Base-by-base conservation (phyloP, 2,797 vertebrate species). In the Ptychadena robeensis region DNA sequence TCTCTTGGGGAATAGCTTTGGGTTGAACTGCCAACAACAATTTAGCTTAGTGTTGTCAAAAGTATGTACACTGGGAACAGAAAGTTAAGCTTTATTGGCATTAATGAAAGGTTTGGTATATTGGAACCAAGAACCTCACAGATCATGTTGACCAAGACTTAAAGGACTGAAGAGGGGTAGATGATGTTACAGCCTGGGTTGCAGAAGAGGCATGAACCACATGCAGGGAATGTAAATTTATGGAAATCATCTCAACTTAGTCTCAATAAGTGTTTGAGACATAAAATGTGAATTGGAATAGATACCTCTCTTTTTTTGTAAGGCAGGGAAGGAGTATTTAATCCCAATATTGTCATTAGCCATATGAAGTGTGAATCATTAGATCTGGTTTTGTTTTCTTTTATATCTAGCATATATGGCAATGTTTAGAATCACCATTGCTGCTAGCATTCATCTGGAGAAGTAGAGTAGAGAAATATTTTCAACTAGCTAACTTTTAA, bases 21-120 rank as follows among this genome's bases (percentile, higher is more conserved):
- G 79, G 80, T 89, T 91, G 87, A 86, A 59, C 86, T 88, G 90
- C 86, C 90, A 91, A 72, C 61, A 82, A 78, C 28, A 9, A 78
- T 81, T 89, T 85, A 86, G 48, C 69, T 40, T 65, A 87, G 81
- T 28, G 63, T 67, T 22, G 15, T 83, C 85, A 72, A 22, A 82
- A 82, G 85, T 86, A 81, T 76, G 83, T 25, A 82, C 74, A 77
- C 69, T 32, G 25, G 67, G 37, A 31, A n/a, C 9, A 14, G 22
- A 4, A 28, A 77, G 30, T 15, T 30, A 32, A 75, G 44, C 11
- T 18, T 64, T 71, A 35, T 71, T 77, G 73, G 11, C 28, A 32
- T 35, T 72, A 78, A 65, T 65, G 9, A 14, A 70, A 44, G 28
- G 14, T 38, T 48, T 9, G 6, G 57, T 1, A 48, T 70, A 8